Evolutionary conservation across 2,113 vertebrate genomes (phyloP).

Genomic region (Tachysurus vachellii): DNA sequence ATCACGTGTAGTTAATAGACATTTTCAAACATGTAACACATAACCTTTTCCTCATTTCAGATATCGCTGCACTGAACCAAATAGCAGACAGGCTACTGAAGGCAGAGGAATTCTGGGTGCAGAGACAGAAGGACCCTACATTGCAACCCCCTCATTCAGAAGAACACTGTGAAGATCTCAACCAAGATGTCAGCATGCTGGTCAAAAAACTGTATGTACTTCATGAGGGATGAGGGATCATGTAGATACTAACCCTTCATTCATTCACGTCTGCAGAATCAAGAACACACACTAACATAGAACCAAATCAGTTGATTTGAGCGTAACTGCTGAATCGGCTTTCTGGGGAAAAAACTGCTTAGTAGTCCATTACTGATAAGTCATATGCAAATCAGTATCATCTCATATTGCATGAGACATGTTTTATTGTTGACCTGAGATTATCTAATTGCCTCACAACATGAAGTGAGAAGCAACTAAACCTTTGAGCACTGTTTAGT

Average conservation of each 20-base stretch:
- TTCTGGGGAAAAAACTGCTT: neutral
- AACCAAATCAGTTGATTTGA: neutral
- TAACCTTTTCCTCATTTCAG: constrained; percentile 63
- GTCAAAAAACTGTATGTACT: constrained; percentile 83
- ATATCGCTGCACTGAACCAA: constrained; percentile 81
- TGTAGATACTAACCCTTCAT: neutral
- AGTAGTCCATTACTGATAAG: neutral
- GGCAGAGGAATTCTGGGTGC: constrained; percentile 83
- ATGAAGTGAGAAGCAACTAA: neutral
- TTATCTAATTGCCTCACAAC: neutral
- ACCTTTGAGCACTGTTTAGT: neutral
- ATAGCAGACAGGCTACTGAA: constrained; percentile 84
- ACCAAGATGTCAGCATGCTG: constrained; percentile 73
- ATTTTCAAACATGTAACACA: neutral
- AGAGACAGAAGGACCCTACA: constrained; percentile 72
- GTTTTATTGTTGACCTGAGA: neutral
- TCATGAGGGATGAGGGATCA: neutral
- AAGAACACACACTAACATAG: neutral
- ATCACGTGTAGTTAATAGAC: too few species aligned
- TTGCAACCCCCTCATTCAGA: constrained; percentile 68
- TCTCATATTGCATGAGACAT: neutral
- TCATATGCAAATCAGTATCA: neutral
- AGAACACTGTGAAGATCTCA: constrained; percentile 78
- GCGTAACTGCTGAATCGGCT: neutral
- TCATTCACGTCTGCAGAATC: neutral